phyloP scores from a whole-genome alignment of 2,888 invertebrate species.

The Pediacus dermestoides region DNA sequence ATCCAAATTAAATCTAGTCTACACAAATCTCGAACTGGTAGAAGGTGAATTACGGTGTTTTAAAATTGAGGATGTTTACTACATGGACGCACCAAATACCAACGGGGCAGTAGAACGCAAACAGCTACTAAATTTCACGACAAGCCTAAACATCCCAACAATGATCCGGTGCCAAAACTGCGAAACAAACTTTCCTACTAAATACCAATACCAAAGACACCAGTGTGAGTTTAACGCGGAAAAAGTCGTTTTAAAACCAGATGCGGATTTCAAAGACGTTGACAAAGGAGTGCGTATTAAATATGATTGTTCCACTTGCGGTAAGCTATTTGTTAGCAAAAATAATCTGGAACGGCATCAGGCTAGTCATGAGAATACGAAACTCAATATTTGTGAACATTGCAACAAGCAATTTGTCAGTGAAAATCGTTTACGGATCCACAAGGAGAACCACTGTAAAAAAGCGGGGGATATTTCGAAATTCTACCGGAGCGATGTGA shows the following conservation, averaged over 20 bases:
- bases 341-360: slow-evolving; percentile 48
- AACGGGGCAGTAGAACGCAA: slow-evolving; percentile 5
- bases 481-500: slow-evolving; percentile 49
- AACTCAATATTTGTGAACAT: slow-evolving; percentile 47
- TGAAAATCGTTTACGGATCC: slow-evolving; percentile 47
- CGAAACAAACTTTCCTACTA: slow-evolving; percentile 49
- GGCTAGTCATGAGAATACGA: slow-evolving; percentile 43
- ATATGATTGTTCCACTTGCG: slow-evolving; percentile 45
- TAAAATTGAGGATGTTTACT: slow-evolving; percentile 16
- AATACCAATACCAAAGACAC: slow-evolving; percentile 50
- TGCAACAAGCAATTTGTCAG: slow-evolving; percentile 50
- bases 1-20: slow-evolving; percentile 19
- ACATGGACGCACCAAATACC: slow-evolving; percentile 6
- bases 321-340: slow-evolving; percentile 47
- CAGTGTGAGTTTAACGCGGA: slow-evolving; percentile 50
- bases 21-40: slow-evolving; percentile 14
- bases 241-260: slow-evolving; percentile 46
- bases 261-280: slow-evolving; percentile 41
- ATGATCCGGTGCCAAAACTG: slow-evolving; percentile 50
- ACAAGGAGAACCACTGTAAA: slow-evolving; percentile 50
- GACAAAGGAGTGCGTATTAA: slow-evolving; percentile 43
- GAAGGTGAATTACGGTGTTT: slow-evolving; percentile 18
- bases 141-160: slow-evolving; percentile 33
- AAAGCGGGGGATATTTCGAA: slow-evolving; percentile 48
- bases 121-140: too few species aligned